These are phyloP conservation scores for Heterodera filipjevi DNA, from an alignment of 2,888 invertebrate genomes.

Conservation along the genomic window DNA sequence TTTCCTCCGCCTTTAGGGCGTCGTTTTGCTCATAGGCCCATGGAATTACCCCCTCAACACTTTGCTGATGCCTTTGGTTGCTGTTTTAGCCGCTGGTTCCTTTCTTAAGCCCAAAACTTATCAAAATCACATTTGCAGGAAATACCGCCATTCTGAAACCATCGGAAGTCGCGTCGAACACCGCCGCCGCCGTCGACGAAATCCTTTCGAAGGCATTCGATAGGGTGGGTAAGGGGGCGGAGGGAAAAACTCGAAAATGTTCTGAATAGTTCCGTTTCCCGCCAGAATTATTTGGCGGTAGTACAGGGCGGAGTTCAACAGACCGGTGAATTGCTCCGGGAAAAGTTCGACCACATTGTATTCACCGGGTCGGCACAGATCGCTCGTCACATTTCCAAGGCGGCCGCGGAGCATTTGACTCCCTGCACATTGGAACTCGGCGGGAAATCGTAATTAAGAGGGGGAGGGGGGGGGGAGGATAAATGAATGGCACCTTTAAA, in stretches of 20 bases:
- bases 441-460: conserved; percentile 68
- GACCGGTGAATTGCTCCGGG: conserved; percentile 81
- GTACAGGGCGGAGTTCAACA: conserved; percentile 82
- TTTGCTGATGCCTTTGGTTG: conserved; percentile 55
- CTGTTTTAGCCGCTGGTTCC: conserved; percentile 54
- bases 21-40: conserved; percentile 80
- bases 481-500: no score
- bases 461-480: conserved; percentile 2
- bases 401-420: conserved; percentile 85
- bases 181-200: conserved; percentile 77
- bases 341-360: conserved; percentile 92
- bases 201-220: conserved; percentile 68
- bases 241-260: not conserved
- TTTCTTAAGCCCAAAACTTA: not conserved
- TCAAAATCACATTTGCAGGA: conserved; percentile 42
- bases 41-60: conserved; percentile 97
- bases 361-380: conserved; percentile 81
- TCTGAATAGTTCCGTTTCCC: not conserved
- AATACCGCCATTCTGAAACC: conserved; percentile 62
- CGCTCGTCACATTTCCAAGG: conserved; percentile 84
- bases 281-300: conserved; percentile 70
- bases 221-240: conserved; percentile 26
- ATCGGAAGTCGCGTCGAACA: conserved; percentile 71
- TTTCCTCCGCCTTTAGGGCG: conserved; percentile 71
- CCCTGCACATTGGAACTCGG: conserved; percentile 90